phyloP scores from a whole-genome alignment of 1,140 invertebrate species.

The Drosophila arawakana region DNA sequence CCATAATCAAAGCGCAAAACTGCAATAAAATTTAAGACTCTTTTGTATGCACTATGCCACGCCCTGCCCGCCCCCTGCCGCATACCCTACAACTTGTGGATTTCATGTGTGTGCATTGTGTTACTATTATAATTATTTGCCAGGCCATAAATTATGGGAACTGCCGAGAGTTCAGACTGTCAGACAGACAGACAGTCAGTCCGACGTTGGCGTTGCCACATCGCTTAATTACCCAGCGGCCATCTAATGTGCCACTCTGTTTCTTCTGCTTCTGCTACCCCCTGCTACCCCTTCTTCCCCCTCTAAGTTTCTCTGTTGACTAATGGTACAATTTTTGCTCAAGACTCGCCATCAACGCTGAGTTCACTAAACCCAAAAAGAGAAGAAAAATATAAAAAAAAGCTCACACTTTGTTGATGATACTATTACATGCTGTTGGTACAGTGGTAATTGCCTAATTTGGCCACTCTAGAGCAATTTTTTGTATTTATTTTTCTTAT shows the following conservation, averaged over 20 bases:
- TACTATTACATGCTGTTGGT: slow-evolving; percentile 43
- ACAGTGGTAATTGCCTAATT: slow-evolving; percentile 48
- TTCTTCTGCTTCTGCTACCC: background rate
- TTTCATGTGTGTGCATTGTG: slow-evolving; percentile 57
- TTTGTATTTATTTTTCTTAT: background rate
- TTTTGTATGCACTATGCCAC: slow-evolving; percentile 56
- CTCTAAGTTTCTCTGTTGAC: slow-evolving; percentile 20
- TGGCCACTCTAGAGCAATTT: slow-evolving; percentile 12
- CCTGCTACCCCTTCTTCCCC: background rate
- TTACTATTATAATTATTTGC: slow-evolving; percentile 80
- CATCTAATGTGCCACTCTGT: slow-evolving; percentile 56
- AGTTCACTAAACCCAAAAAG: slow-evolving; percentile 72
- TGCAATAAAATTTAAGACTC: slow-evolving; percentile 80
- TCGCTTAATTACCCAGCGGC: slow-evolving; percentile 72
- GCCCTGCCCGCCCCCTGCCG: background rate
- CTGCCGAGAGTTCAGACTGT: slow-evolving; percentile 18
- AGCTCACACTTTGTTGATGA: slow-evolving; percentile 39
- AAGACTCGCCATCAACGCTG: slow-evolving; percentile 38
- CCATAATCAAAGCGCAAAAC: slow-evolving; percentile 76
- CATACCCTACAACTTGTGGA: background rate
- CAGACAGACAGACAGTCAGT: slow-evolving; percentile 23
- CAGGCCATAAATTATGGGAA: slow-evolving; percentile 76
- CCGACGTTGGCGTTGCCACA: slow-evolving; percentile 64
- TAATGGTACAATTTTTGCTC: slow-evolving; percentile 68
- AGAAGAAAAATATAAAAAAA: slow-evolving; percentile 35